Percentiles rank a stretch among this genome's conserved stretches.
Evolutionary conservation across 2,113 vertebrate species (phyloP).

Genomic region (Cettia cetti): DNA sequence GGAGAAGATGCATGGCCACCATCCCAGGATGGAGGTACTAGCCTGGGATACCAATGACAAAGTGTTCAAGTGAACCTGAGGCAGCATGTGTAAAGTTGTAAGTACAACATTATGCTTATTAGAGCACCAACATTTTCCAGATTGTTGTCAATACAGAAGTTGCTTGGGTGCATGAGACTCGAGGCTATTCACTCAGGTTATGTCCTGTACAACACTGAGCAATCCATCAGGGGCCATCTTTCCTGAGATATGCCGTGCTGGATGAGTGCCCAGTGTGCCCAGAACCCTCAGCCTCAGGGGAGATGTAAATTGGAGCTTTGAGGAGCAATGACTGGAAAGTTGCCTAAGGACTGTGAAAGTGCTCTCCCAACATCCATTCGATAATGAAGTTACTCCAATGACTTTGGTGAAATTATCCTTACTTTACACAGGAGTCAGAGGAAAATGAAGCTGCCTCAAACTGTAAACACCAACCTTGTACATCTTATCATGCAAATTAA

Average conservation of each 20-base stretch:
- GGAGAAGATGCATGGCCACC: not conserved
- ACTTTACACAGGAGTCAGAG: not conserved
- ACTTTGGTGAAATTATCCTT: not conserved
- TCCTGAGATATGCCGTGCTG: not conserved
- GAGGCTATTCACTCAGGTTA: not conserved
- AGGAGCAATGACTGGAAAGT: not conserved
- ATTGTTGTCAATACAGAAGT: not conserved
- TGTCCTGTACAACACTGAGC: not conserved
- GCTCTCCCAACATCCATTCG: not conserved
- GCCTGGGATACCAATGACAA: not conserved
- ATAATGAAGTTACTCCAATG: not conserved
- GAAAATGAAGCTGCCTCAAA: not conserved
- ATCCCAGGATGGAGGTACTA: not conserved
- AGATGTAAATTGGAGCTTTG: not conserved
- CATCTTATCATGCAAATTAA: conserved; percentile 11
- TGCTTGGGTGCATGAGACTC: not conserved
- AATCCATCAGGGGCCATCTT: not conserved
- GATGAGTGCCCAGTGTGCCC: not conserved
- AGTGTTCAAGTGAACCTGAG: not conserved
- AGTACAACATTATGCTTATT: not conserved
- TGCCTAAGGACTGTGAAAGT: not conserved
- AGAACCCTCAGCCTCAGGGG: not conserved
- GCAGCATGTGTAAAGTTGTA: not conserved
- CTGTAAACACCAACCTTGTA: not conserved
- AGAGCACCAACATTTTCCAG: not conserved